A percentile compares a stretch with the other conserved stretches of the same genome.
Evolutionary conservation across 1,140 invertebrate species (phyloP).

Genomic region (Phenacoccus solenopsis): DNA sequence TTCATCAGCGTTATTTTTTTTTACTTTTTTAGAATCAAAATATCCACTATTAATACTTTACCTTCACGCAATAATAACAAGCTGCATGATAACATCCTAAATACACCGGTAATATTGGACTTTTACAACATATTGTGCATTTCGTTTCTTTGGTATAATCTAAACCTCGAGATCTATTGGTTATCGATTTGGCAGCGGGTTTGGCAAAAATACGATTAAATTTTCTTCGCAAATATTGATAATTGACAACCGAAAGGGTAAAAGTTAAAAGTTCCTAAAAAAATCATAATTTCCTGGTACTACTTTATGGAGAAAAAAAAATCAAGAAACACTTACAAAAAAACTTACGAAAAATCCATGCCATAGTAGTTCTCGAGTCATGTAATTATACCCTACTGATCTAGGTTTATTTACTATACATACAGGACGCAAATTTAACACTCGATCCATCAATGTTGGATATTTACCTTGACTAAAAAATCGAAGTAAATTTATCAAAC

Average conservation of each 20-base stretch:
- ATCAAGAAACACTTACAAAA: not conserved
- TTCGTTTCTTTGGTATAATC: conserved; percentile 23
- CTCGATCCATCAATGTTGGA: conserved; percentile 43
- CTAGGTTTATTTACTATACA: conserved; percentile 38
- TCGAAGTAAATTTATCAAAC: conserved; percentile 40
- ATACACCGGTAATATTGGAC: conserved; percentile 30
- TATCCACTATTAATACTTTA: conserved; percentile 20
- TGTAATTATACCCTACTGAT: conserved; percentile 42
- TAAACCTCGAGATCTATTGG: no score
- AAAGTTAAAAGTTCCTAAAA: conserved; percentile 45
- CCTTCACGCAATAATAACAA: conserved; percentile 33
- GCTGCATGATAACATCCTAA: conserved; percentile 30
- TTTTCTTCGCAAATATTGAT: conserved; percentile 34
- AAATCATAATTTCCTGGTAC: no score
- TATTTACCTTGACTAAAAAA: conserved; percentile 47
- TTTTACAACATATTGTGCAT: conserved; percentile 30
- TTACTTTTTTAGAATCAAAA: not conserved
- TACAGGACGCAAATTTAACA: conserved; percentile 39
- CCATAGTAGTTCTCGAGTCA: conserved; percentile 51
- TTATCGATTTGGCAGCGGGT: no score
- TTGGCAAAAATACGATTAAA: conserved; percentile 10
- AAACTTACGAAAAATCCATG: conserved; percentile 49
- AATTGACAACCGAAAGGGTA: conserved; percentile 43
- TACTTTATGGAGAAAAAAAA: conserved; percentile 7
- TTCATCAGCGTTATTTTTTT: conserved; percentile 8